Evolutionary conservation across 2,888 invertebrate genomes (phyloP).

Genomic region (Mechanitis messenoides): DNA sequence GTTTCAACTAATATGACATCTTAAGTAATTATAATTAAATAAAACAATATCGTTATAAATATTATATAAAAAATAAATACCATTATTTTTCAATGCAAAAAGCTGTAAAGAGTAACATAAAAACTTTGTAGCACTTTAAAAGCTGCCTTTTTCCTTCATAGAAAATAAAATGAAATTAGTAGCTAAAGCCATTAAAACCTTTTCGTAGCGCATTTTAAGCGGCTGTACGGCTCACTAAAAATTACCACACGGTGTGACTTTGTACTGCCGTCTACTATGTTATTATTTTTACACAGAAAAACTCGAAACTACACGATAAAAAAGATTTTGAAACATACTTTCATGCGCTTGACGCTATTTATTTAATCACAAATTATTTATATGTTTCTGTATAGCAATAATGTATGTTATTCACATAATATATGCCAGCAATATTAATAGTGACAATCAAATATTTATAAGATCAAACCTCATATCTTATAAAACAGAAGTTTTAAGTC

Average conservation of each 20-base stretch:
- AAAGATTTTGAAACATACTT: too few relatives aligned
- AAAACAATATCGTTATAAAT: too few relatives aligned
- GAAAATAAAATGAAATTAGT: too few relatives aligned
- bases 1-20: too few relatives aligned
- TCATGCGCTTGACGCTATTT: conserved; percentile 1
- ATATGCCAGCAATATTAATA: background rate
- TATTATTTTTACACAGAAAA: conserved; percentile 9
- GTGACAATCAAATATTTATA: background rate
- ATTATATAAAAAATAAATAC: too few relatives aligned
- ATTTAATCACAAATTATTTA: background rate
- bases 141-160: too few relatives aligned
- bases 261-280: conserved; percentile 31
- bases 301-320: background rate
- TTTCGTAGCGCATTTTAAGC: conserved; percentile 22
- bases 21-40: too few relatives aligned
- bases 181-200: conserved; percentile 15
- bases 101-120: too few relatives aligned
- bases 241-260: conserved; percentile 37
- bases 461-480: conserved; percentile 3
- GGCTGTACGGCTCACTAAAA: conserved; percentile 24
- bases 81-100: too few relatives aligned
- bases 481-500: conserved; percentile 18
- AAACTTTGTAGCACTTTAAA: too few relatives aligned
- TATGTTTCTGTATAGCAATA: too few relatives aligned
- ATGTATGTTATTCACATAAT: too few relatives aligned